Evolutionary conservation across 1,140 invertebrate species (phyloP), one percentile per base, ranked within the genome.

Genomic region (Philotrypesis tridentata): DNA sequence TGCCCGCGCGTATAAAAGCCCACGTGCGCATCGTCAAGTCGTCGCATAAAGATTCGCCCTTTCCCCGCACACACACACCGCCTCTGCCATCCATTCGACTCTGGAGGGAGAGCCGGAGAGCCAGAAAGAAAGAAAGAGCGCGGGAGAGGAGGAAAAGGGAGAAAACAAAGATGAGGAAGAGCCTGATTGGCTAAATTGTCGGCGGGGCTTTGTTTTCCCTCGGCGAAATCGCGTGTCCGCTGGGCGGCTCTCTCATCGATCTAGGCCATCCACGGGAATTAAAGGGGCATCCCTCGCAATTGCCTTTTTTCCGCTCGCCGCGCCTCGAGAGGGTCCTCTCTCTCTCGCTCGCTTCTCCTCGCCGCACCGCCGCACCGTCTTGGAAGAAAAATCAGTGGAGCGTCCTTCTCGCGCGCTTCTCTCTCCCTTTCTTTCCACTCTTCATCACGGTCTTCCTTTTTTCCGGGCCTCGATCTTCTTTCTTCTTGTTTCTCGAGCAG

Each of bases 251-350:
- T 29, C 67, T 29, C 29, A 82, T 82, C 80, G 73, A 82, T 82
- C 80, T 82, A 63, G 73, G 65, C 73, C 73, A 76, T 80, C 71
- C 79, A 73, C 21, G 27, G 21, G 72, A 74, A 74, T 75, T 68
- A 81, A 75, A 60, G 79, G 43, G 79, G 71, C 72, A 68, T 74
- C 72, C 60, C 79, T 48, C 23, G 37, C 79, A 81, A 81, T 81
- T 81, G 79, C 61, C 63, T 81, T 75, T 68, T 72, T 80, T 73
- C 25, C 71, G 29, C 29, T 29, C 29, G 37, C 68, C n/a, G 48
- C 48, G 23, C 40, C 31, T 79, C 33, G 27, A 74, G 60, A 67
- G 71, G 61, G 55, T 60, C n/a, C 48, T 55, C 48, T 55, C 23
- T 25, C 61, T 27, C 23, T 7, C 6, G 12, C 23, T n/a, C 23